Conservation (phyloP, 2,888 invertebrate species). For the Drosophila meridiana region DNA sequence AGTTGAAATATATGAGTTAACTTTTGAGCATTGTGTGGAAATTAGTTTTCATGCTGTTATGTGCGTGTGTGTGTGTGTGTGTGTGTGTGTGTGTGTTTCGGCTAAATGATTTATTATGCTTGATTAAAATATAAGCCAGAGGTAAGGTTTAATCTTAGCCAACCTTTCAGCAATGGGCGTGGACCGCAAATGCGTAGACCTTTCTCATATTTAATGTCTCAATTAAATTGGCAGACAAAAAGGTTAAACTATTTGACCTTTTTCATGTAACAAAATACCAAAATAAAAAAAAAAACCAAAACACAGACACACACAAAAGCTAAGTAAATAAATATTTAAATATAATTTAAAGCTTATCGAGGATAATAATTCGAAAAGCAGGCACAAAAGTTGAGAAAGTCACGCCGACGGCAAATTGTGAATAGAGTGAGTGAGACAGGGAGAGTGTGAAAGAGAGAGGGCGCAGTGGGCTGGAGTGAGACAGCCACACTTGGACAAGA, state of each 20-base stretch:
- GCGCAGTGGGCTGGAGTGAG: not conserved
- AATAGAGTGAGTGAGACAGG: not conserved
- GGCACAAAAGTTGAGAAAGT: constrained; percentile 47
- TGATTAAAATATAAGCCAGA: constrained; percentile 2
- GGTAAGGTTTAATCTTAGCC: not conserved
- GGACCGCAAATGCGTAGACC: constrained; percentile 28
- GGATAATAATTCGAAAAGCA: constrained; percentile 44
- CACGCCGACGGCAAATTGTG: constrained; percentile 19
- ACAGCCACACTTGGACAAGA: constrained; percentile 2
- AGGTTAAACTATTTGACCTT: constrained; percentile 58
- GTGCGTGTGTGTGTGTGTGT: not conserved
- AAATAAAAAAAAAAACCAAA: constrained; percentile 2
- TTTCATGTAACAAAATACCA: constrained; percentile 24
- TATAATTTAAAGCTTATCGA: constrained; percentile 66
- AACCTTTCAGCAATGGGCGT: constrained; percentile 5
- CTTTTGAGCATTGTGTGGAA: constrained; percentile 4
- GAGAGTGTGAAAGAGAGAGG: not conserved
- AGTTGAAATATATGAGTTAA: constrained; percentile 1
- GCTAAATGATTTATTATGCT: constrained; percentile 26
- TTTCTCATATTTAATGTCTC: constrained; percentile 44
- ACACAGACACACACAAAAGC: constrained; percentile 14
- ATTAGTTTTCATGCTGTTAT: not conserved
- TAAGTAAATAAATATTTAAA: constrained; percentile 58
- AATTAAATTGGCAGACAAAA: constrained; percentile 53
- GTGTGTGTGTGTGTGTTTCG: not conserved